Evolutionary conservation across 2,113 vertebrate species (phyloP).

Genomic region (Tinamus guttatus): DNA sequence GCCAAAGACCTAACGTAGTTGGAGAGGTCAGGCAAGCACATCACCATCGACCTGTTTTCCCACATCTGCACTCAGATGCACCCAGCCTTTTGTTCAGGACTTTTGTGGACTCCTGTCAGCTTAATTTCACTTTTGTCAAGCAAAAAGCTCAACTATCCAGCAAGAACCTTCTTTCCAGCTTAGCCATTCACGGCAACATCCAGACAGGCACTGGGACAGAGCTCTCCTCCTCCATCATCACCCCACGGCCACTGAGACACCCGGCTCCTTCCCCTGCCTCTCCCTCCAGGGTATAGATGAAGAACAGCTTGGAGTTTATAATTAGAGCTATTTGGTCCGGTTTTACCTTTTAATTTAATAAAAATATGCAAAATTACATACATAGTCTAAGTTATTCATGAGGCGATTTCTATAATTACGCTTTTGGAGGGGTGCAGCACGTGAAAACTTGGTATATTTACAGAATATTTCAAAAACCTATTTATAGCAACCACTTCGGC

Average conservation of each 20-base stretch:
- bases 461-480: background rate
- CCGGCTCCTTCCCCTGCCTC: background rate
- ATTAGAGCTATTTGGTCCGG: background rate
- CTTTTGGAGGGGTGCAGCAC: background rate
- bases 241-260: background rate
- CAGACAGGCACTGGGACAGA: background rate
- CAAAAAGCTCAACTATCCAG: background rate
- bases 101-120: background rate
- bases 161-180: background rate
- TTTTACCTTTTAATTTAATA: background rate
- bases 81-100: background rate
- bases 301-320: background rate
- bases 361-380: background rate
- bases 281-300: fast-evolving
- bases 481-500: background rate
- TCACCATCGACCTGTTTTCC: background rate
- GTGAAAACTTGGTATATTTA: background rate
- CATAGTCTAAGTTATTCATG: background rate
- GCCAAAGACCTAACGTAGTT: background rate
- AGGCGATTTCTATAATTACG: background rate
- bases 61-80: background rate
- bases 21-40: background rate
- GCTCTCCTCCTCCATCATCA: background rate
- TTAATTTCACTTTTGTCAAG: background rate
- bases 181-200: background rate